These are phyloP conservation scores for Drosophila suzukii DNA, from an alignment of 1,140 invertebrate species.

Conservation along the genomic window DNA sequence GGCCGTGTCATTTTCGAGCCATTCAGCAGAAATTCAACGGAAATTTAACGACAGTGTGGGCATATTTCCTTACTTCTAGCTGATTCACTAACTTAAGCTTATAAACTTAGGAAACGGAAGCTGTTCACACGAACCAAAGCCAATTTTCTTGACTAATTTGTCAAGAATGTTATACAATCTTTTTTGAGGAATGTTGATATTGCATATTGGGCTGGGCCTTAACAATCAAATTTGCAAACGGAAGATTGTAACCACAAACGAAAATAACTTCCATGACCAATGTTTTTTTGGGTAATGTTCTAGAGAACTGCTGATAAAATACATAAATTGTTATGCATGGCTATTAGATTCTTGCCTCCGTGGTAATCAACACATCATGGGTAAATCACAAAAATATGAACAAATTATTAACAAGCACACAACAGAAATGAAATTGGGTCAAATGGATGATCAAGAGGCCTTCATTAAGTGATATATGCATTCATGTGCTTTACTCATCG, in stretches of 20 bases:
- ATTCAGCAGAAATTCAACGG: conserved; percentile 60
- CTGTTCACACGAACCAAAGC: conserved; percentile 25
- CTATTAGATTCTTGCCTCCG: conserved; percentile 5
- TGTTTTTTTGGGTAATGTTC: background rate
- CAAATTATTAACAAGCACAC: conserved; percentile 53
- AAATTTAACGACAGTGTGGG: conserved; percentile 49
- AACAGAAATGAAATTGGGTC: conserved; percentile 46
- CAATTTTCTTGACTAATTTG: conserved; percentile 19
- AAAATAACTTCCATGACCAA: conserved; percentile 16
- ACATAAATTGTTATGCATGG: background rate
- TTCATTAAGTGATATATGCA: conserved; percentile 48
- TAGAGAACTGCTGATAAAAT: background rate
- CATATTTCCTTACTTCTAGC: conserved; percentile 12
- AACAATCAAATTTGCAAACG: conserved; percentile 15
- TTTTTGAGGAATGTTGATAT: background rate
- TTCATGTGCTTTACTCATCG: conserved; percentile 42
- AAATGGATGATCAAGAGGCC: conserved; percentile 52
- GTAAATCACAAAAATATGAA: conserved; percentile 14
- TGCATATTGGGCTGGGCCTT: conserved; percentile 14
- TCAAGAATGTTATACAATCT: conserved; percentile 6
- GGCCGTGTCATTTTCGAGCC: conserved; percentile 28
- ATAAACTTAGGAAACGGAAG: conserved; percentile 44
- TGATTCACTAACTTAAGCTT: conserved; percentile 54
- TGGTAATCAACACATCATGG: background rate
- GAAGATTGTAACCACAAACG: conserved; percentile 37